phyloP scores from a whole-genome alignment of 2,113 vertebrate species.

The Nibea albiflora region DNA sequence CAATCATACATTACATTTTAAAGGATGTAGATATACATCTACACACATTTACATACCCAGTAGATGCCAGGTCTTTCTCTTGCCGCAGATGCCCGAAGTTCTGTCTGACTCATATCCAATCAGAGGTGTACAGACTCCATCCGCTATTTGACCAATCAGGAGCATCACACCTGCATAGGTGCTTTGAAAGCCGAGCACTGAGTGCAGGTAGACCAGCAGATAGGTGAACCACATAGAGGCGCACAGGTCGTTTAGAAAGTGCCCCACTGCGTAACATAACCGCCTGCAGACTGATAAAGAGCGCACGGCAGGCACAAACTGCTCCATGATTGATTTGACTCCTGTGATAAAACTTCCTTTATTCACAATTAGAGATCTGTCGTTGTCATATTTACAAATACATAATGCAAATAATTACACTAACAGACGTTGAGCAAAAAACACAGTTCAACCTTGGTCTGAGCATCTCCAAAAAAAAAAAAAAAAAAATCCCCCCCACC shows the following conservation, averaged over 20 bases:
- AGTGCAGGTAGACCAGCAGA: slow-evolving; percentile 87
- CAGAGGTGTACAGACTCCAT: slow-evolving; percentile 86
- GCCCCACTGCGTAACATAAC: slow-evolving; percentile 85
- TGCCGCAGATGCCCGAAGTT: slow-evolving; percentile 81
- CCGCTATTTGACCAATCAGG: slow-evolving; percentile 86
- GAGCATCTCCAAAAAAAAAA: slow-evolving; percentile 28
- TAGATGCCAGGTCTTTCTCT: slow-evolving; percentile 89
- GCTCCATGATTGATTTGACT: slow-evolving; percentile 53
- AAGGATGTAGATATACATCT: too few species aligned
- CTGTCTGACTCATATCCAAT: slow-evolving; percentile 87
- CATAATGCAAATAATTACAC: slow-evolving; percentile 66
- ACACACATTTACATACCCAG: slow-evolving; percentile 77
- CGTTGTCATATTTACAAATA: slow-evolving; percentile 73
- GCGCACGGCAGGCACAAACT: slow-evolving; percentile 43
- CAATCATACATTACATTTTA: too few species aligned
- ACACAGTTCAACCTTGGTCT: slow-evolving; percentile 55
- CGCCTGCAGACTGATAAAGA: slow-evolving; percentile 72
- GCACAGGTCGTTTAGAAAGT: slow-evolving; percentile 90
- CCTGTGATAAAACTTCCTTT: slow-evolving; percentile 71
- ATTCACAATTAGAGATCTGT: slow-evolving; percentile 71
- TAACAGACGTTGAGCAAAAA: slow-evolving; percentile 56
- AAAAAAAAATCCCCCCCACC: not conserved
- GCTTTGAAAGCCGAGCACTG: slow-evolving; percentile 85
- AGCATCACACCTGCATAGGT: slow-evolving; percentile 84
- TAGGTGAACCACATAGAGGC: slow-evolving; percentile 91